Evolutionary conservation across 2,797 vertebrate species (phyloP), one percentile per base, ranked within the genome.

Genomic region (Peromyscus nudipes): DNA sequence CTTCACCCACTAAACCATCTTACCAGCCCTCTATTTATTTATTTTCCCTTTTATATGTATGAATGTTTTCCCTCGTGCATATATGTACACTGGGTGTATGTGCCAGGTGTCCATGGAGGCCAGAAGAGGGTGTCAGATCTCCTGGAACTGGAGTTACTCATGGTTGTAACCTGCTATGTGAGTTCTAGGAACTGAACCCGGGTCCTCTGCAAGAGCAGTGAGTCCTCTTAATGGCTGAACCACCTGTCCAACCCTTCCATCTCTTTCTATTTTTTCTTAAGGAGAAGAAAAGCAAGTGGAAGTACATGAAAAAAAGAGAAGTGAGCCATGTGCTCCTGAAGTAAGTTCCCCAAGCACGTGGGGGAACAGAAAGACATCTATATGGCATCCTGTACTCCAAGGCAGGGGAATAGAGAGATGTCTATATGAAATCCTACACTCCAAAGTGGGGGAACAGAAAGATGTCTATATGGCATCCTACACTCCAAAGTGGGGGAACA

Each of bases 261-360:
- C 46, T 88, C 37, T 73, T 73, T 71, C 40, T 37, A 37, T 40
- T 60, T 40, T 95, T 71, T 67, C 43, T 69, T 86, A 86, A 85
- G 62, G 29, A 95, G 82, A 79, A 87, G 79, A 65, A 62, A 40
- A 9, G 73, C 34, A 40, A 55, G 19, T 31, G 46, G 31, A 91
- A 57, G 4, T 14, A 9, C n/a, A 37, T 4, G 34, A n/a, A 55
- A 34, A 88, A 37, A 5, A 76, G 11, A 65, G 89, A 90, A 19
- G 29, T 19, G 13, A 75, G 81, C 85, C 11, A 5, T 0, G 0
- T 16, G 81, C 80, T 80, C 21, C 37, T 0, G 0, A 46, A 43
- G 27, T 1, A 12, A 34, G 57, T 52, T 3, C 19, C 75, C 34
- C 37, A 1, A 4, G 0, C 0, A 0, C 0, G 9, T 6, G 0